Evolutionary conservation across 2,113 vertebrate genomes (phyloP).

Genomic region (Phasianus colchicus): DNA sequence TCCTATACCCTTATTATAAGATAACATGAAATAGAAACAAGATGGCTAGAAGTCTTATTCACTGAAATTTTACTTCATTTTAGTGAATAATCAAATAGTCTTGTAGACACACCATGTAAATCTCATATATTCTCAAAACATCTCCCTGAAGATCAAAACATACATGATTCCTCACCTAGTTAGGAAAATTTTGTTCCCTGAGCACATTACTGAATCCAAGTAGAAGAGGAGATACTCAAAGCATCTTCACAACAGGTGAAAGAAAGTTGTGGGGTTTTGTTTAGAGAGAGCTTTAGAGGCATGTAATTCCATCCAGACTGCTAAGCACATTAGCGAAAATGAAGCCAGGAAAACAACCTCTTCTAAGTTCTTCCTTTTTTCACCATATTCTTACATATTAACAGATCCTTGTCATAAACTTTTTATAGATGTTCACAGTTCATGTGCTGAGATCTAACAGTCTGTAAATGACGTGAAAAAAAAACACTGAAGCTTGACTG

Average conservation of each 20-base stretch:
- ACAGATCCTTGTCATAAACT: not conserved
- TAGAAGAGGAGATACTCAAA: not conserved
- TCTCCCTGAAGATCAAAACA: not conserved
- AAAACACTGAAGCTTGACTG: not conserved
- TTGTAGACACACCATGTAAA: not conserved
- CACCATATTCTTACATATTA: not conserved
- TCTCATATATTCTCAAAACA: not conserved
- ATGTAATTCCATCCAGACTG: not conserved
- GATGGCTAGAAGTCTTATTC: not conserved
- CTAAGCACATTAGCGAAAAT: not conserved
- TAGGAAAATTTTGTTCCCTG: not conserved
- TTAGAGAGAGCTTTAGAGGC: not conserved
- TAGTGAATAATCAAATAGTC: not conserved
- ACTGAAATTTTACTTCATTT: not conserved
- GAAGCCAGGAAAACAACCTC: not conserved
- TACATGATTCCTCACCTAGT: not conserved
- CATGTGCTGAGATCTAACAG: not conserved
- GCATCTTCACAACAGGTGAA: not conserved
- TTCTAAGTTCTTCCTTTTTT: not conserved
- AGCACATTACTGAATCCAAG: rapidly evolving
- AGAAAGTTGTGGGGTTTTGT: not conserved
- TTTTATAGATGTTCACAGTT: not conserved
- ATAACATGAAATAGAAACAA: not conserved
- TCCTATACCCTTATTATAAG: not conserved
- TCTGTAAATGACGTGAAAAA: not conserved